A percentile compares a stretch with the other conserved stretches of the same genome.
phyloP scores from a whole-genome alignment of 2,888 invertebrate species.

The Hymenopus coronatus region DNA sequence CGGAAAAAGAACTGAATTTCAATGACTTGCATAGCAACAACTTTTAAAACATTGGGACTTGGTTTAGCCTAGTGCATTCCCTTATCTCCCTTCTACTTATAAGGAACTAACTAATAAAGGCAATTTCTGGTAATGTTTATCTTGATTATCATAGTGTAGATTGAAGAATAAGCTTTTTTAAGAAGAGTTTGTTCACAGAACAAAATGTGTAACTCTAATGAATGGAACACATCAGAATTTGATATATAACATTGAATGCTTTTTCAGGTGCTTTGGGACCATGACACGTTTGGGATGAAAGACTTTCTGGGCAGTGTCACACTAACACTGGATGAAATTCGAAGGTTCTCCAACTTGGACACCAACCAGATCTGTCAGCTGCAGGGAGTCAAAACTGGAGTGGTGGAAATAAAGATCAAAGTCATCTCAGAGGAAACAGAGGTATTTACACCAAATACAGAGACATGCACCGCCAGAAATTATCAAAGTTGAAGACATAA shows the following conservation, averaged over 20 bases:
- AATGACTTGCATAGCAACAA: too few species aligned
- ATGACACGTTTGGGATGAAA: slow-evolving; percentile 52
- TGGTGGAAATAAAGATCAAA: slow-evolving; percentile 49
- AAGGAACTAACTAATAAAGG: too few species aligned
- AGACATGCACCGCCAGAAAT: background rate
- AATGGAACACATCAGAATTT: background rate
- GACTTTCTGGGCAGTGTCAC: slow-evolving; percentile 53
- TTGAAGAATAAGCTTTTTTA: too few species aligned
- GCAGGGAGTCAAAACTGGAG: slow-evolving; percentile 50
- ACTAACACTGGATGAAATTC: slow-evolving; percentile 49
- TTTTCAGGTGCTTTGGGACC: slow-evolving; percentile 51
- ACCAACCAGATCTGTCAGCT: slow-evolving; percentile 48
- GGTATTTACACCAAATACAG: slow-evolving; percentile 3
- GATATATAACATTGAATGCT: background rate
- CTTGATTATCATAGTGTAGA: too few species aligned
- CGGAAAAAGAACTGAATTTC: too few species aligned
- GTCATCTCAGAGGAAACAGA: slow-evolving; percentile 43
- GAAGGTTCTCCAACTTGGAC: slow-evolving; percentile 48
- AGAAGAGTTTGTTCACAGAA: too few species aligned
- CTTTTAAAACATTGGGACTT: too few species aligned
- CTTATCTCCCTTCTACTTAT: too few species aligned
- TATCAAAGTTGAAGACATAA: too few species aligned
- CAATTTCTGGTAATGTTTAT: too few species aligned
- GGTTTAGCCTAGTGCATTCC: too few species aligned
- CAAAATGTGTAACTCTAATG: too few species aligned